Percentiles rank a stretch among this genome's conserved stretches.
Evolutionary conservation across 2,888 invertebrate species (phyloP).

Genomic region (Drosophila melanosoma): DNA sequence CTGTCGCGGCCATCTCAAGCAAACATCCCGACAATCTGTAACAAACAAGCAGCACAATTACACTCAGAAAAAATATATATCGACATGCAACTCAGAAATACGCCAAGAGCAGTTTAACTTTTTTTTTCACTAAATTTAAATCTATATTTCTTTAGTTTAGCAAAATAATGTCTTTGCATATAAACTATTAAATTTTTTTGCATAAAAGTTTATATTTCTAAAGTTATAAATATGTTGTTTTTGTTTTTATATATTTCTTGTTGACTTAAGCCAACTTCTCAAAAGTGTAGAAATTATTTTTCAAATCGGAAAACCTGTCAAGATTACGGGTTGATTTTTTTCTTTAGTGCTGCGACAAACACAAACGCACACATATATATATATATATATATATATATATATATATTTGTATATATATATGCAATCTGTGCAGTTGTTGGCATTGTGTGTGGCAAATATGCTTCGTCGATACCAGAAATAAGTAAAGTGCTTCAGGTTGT

Average conservation of each 20-base stretch:
- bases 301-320: not conserved
- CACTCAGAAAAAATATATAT: not conserved
- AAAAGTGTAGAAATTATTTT: not conserved
- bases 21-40: constrained; percentile 12
- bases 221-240: no score
- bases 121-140: not conserved
- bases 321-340: not conserved
- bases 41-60: not conserved
- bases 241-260: not conserved
- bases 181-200: no score
- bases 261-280: not conserved
- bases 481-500: constrained; percentile 46
- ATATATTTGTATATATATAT: not conserved
- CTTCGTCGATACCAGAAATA: constrained; percentile 33
- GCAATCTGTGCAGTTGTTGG: constrained; percentile 31
- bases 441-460: constrained; percentile 28
- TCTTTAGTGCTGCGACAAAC: constrained; percentile 2
- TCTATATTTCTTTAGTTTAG: not conserved
- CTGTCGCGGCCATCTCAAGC: constrained; percentile 10
- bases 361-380: constrained; percentile 12
- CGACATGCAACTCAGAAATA: not conserved
- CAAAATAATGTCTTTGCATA: not conserved
- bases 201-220: no score
- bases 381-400: not conserved
- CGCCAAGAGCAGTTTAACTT: not conserved